Percentiles rank a stretch among this genome's conserved stretches.
Conservation (phyloP, 2,888 invertebrate genomes). For the Holacanthella duospinosa region DNA sequence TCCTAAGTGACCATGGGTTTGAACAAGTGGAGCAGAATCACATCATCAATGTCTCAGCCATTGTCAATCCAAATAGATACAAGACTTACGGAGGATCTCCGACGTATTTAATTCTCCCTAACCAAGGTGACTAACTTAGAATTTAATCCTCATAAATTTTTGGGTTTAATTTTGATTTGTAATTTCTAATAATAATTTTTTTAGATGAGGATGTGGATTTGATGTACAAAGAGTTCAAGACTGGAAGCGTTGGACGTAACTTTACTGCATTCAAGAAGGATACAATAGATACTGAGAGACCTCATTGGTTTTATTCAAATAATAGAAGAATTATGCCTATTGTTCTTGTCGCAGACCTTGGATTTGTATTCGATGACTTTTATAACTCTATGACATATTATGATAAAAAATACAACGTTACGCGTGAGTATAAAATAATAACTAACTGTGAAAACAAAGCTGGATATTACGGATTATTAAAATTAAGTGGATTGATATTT, state of each 20-base stretch:
- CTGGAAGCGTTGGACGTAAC: slow-evolving; percentile 42
- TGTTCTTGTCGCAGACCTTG: slow-evolving; percentile 52
- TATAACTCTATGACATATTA: slow-evolving; percentile 43
- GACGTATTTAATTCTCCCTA: slow-evolving; percentile 51
- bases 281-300: slow-evolving; percentile 47
- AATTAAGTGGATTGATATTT: slow-evolving; percentile 1
- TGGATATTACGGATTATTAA: no score
- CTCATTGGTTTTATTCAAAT: slow-evolving; percentile 52
- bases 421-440: slow-evolving; percentile 44
- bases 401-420: slow-evolving; percentile 44
- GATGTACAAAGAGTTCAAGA: slow-evolving; percentile 45
- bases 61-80: slow-evolving; percentile 45
- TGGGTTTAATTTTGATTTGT: slow-evolving; percentile 3
- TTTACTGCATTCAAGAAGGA: slow-evolving; percentile 52
- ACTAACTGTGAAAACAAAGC: no score
- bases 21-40: slow-evolving; percentile 46
- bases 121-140: slow-evolving; percentile 42
- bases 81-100: slow-evolving; percentile 48
- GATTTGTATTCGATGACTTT: slow-evolving; percentile 53
- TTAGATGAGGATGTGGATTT: slow-evolving; percentile 39
- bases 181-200: background rate
- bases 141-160: background rate
- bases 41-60: slow-evolving; percentile 50
- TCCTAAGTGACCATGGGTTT: slow-evolving; percentile 67
- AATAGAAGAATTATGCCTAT: slow-evolving; percentile 53